Percentiles rank a stretch among this genome's conserved stretches.
Evolutionary conservation across 2,888 invertebrate species (phyloP).

Genomic region (Ctena decussata): DNA sequence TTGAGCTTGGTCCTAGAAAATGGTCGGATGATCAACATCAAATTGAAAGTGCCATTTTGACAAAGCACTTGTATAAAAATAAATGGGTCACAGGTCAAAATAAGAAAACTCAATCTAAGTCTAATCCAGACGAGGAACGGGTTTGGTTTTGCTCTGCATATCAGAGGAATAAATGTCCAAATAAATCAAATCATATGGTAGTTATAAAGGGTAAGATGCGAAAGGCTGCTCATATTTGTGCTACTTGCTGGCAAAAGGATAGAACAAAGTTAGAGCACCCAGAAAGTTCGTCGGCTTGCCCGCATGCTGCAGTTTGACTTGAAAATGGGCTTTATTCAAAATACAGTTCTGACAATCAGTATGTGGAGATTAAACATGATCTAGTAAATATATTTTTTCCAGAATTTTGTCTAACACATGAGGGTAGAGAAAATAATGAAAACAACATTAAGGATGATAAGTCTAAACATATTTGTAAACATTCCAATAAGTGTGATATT

Average conservation of each 20-base stretch:
- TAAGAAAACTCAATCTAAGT: too few relatives aligned
- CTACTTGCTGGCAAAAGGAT: neutral
- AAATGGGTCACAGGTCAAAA: neutral
- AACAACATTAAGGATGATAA: neutral
- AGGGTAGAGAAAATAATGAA: neutral
- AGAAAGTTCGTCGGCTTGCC: neutral
- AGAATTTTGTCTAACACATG: neutral
- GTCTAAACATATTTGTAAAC: neutral
- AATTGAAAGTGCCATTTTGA: neutral
- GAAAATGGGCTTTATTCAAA: neutral
- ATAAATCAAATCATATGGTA: neutral
- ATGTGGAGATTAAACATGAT: neutral
- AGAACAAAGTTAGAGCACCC: neutral
- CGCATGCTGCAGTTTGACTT: neutral
- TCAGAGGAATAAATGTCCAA: neutral
- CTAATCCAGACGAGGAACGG: neutral
- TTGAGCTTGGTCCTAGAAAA: neutral
- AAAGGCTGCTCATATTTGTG: neutral
- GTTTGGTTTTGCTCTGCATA: neutral
- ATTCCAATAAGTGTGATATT: neutral
- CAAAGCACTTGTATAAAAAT: neutral
- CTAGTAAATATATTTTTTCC: neutral
- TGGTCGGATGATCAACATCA: neutral
- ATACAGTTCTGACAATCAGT: neutral
- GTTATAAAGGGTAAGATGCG: neutral